Base-by-base conservation (phyloP, 2,797 vertebrate genomes). In the Ptychadena robeensis region DNA sequence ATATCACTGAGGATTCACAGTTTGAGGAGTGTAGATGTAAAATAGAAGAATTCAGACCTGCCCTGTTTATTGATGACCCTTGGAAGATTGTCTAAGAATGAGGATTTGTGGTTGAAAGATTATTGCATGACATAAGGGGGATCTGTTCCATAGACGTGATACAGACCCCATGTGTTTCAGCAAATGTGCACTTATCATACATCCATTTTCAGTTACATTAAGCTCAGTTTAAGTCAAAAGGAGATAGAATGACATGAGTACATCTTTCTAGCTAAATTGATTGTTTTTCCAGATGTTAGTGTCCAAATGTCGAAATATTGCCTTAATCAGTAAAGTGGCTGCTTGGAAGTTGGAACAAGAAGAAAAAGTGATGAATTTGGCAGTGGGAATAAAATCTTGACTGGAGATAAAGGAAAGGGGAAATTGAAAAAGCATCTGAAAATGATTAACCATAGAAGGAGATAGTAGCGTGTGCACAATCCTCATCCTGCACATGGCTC, bases 401-500 rank as follows among this genome's bases (percentile, higher is more conserved):
- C 73, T 68, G 35, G 37, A 85, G 82, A 85, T 80, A 85, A 85
- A 80, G 71, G 53, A 27, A 32, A 80, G 18, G 53, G 82, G 82
- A 85, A 85, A 85, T 80, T 85, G 78, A 80, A 70, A 74, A 85
- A 80, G 71, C 82, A 85, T 80, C 77, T 80, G 82, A 30, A 75
- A 80, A 80, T 70, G 78, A 75, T 85, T 70, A 85, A 22, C n/a
- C 65, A 30, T 38, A 80, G 64, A 75, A 63, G 64, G 78, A 75
- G 82, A 85, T 80, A 85, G 82, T 75, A 75, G 77, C 64, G 31
- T 30, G 44, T 32, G 69, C 82, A n/a, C n/a, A n/a, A n/a, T n/a
- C n/a, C n/a, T n/a, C n/a, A n/a, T n/a, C n/a, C 40, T 82, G 30
- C 38, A 8, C 35, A 27, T 59, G 30, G 44, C 69, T 69, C 34